Evolutionary conservation across 2,797 vertebrate genomes (phyloP).

Genomic region (Malacoctenus gilli): DNA sequence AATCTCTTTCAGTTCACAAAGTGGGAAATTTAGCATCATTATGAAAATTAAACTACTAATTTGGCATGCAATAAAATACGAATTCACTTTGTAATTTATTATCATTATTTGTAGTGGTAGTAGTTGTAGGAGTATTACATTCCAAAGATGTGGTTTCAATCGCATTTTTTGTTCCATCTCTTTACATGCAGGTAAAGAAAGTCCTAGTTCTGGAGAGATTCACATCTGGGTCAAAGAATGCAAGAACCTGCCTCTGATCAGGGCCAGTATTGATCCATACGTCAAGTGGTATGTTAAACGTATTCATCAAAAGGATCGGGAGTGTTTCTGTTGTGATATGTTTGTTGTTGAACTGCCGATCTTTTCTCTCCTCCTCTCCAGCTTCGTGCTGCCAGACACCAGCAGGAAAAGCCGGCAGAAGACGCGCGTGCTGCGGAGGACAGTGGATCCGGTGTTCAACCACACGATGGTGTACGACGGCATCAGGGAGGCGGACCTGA

Average conservation of each 20-base stretch:
- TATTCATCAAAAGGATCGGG: neutral
- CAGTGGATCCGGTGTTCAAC: constrained; percentile 88
- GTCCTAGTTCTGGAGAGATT: constrained; percentile 85
- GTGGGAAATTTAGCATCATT: too few relatives aligned
- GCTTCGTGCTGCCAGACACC: constrained; percentile 93
- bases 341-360: too few relatives aligned
- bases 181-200: constrained; percentile 76
- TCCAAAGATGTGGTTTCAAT: too few relatives aligned
- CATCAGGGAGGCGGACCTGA: constrained; percentile 88
- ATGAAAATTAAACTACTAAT: too few relatives aligned
- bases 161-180: constrained; percentile 8
- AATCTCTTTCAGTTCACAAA: too few relatives aligned
- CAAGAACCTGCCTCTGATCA: constrained; percentile 86
- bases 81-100: too few relatives aligned
- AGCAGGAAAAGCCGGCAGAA: constrained; percentile 97
- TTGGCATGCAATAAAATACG: too few relatives aligned
- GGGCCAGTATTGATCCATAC: constrained; percentile 89
- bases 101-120: too few relatives aligned
- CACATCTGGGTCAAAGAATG: constrained; percentile 98
- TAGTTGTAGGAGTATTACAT: too few relatives aligned
- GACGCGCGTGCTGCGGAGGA: constrained; percentile 90
- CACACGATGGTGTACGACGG: constrained; percentile 99
- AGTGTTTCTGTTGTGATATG: neutral
- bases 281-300: constrained; percentile 89
- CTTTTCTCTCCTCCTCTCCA: constrained; percentile 53